These are phyloP conservation scores for Felis chaus DNA, from an alignment of 2,113 vertebrate genomes.

Conservation along the genomic window DNA sequence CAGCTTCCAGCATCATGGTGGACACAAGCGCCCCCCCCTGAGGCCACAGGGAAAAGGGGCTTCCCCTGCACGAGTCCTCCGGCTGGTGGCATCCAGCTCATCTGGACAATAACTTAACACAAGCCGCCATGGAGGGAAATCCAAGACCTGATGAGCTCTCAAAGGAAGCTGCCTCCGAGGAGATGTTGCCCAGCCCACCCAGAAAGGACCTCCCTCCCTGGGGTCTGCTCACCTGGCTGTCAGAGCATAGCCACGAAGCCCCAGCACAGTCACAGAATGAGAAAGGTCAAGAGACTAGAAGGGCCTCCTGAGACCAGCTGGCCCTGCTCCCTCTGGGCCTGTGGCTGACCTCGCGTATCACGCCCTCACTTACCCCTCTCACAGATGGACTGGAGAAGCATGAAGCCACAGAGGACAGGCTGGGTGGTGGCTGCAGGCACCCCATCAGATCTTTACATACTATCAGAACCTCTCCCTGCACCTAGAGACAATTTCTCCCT, in stretches of 20 bases:
- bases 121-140: not conserved
- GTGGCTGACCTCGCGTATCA: not conserved
- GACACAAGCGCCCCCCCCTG: no score
- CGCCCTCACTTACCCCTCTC: not conserved
- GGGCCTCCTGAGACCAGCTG: not conserved
- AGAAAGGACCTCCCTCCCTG: not conserved
- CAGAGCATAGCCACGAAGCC: not conserved
- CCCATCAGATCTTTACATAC: not conserved
- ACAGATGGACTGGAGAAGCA: not conserved
- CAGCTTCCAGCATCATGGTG: not conserved
- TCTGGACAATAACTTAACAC: not conserved
- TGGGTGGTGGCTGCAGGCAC: not conserved
- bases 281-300: not conserved
- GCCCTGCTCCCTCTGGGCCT: not conserved
- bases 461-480: not conserved
- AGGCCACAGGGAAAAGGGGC: not conserved
- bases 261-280: not conserved
- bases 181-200: fast-evolving
- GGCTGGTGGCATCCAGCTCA: not conserved
- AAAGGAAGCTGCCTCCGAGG: not conserved
- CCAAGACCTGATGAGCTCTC: not conserved
- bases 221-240: not conserved
- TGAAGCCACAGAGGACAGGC: not conserved
- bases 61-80: not conserved
- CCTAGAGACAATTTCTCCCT: not conserved